Conservation (phyloP, 2,797 vertebrate genomes). For the Anabacerthia variegaticeps region DNA sequence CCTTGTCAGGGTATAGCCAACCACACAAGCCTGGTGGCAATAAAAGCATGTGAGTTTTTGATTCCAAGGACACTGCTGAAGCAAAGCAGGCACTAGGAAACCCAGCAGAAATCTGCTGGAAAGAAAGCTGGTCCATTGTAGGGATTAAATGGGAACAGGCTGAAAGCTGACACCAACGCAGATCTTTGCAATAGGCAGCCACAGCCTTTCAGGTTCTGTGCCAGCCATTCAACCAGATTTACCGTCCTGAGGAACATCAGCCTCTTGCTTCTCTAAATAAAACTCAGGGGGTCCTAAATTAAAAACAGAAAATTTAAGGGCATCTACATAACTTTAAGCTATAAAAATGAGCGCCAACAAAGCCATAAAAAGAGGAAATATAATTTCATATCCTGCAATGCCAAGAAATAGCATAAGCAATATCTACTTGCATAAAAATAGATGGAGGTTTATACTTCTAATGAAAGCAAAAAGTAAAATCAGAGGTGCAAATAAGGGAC, state of each 20-base stretch:
- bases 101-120: not conserved
- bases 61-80: not conserved
- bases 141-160: not conserved
- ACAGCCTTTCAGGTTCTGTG: not conserved
- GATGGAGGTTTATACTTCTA: not conserved
- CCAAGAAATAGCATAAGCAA: not conserved
- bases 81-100: not conserved
- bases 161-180: not conserved
- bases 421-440: not conserved
- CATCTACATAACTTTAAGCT: not conserved
- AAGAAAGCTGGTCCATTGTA: not conserved
- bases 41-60: not conserved
- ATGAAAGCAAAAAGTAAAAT: not conserved
- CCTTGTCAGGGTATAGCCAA: not conserved
- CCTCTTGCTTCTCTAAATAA: not conserved
- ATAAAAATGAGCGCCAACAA: not conserved
- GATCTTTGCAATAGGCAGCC: not conserved
- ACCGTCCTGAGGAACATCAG: not conserved
- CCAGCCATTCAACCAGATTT: constrained; percentile 23
- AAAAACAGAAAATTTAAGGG: not conserved
- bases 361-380: not conserved
- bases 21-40: not conserved
- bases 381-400: not conserved
- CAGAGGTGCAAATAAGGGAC: not conserved
- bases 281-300: not conserved